A percentile compares a stretch with the other conserved stretches of the same genome.
These are phyloP conservation scores for Steinernema khuongi DNA, from an alignment of 1,140 invertebrate genomes.

Conservation along the genomic window DNA sequence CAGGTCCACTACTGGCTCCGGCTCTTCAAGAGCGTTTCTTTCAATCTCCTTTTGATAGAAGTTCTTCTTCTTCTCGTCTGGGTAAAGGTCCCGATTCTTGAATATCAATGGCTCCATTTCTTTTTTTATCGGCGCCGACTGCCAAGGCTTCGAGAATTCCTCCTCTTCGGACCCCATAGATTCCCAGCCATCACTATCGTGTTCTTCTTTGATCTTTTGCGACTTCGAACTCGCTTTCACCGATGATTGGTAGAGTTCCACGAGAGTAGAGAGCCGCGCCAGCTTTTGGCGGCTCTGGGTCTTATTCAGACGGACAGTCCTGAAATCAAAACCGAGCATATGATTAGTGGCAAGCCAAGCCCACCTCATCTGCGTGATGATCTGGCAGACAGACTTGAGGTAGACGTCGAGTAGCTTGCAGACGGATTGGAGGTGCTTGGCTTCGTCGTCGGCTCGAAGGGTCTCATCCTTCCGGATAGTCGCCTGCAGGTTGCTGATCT, in stretches of 20 bases:
- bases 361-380: slow-evolving; percentile 46
- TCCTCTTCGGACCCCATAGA: neutral
- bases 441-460: slow-evolving; percentile 37
- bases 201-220: neutral
- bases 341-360: neutral
- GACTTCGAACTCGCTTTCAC: slow-evolving; percentile 9
- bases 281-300: slow-evolving; percentile 34
- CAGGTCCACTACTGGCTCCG: neutral
- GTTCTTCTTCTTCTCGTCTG: neutral
- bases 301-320: slow-evolving; percentile 42
- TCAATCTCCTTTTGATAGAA: neutral
- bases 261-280: slow-evolving; percentile 46
- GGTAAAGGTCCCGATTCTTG: neutral
- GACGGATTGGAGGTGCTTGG: slow-evolving; percentile 31
- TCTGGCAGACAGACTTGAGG: slow-evolving; percentile 44
- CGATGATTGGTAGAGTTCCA: slow-evolving; percentile 39
- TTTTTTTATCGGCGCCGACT: neutral
- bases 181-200: neutral
- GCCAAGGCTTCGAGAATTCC: neutral
- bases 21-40: neutral
- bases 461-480: slow-evolving; percentile 33
- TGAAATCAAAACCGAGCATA: slow-evolving; percentile 21
- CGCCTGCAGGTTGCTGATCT: slow-evolving; percentile 36
- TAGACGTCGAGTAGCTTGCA: slow-evolving; percentile 38
- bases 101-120: neutral